Evolutionary conservation across 2,888 invertebrate species (phyloP).

Genomic region (Pollenia amentaria): DNA sequence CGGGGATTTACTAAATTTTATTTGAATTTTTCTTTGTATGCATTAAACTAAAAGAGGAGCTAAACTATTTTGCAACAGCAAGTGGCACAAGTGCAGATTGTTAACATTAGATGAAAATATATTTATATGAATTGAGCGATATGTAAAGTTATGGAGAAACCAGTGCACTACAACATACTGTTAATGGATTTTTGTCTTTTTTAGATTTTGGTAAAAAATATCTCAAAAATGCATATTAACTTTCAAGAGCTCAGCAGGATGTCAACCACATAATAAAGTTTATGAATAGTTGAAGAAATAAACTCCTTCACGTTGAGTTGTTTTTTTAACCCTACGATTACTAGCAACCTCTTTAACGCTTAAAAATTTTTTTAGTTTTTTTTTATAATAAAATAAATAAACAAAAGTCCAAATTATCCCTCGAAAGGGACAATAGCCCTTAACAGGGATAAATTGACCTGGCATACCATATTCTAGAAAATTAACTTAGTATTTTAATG

Average conservation of each 20-base stretch:
- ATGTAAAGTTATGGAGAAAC: slow-evolving; percentile 36
- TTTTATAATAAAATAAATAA: too few species aligned
- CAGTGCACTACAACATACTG: slow-evolving; percentile 33
- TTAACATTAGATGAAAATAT: slow-evolving; percentile 82
- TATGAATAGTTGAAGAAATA: slow-evolving; percentile 32
- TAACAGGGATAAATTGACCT: too few species aligned
- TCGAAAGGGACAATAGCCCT: too few species aligned
- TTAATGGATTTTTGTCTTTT: slow-evolving; percentile 55
- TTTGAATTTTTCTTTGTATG: slow-evolving; percentile 5
- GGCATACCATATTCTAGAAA: too few species aligned
- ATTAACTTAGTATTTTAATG: too few species aligned
- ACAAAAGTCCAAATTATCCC: too few species aligned
- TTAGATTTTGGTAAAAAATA: not conserved
- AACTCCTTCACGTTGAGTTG: slow-evolving; percentile 56
- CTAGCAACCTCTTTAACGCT: not conserved
- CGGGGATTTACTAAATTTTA: slow-evolving; percentile 51
- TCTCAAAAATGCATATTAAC: slow-evolving; percentile 40
- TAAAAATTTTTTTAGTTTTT: too few species aligned
- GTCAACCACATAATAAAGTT: slow-evolving; percentile 48
- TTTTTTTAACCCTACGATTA: not conserved
- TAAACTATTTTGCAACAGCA: slow-evolving; percentile 71
- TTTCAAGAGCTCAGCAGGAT: slow-evolving; percentile 70
- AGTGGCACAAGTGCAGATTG: slow-evolving; percentile 83
- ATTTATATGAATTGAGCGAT: slow-evolving; percentile 82
- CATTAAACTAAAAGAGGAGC: slow-evolving; percentile 19